A percentile compares a stretch with the other conserved stretches of the same genome.
phyloP scores from a whole-genome alignment of 2,888 invertebrate species.

The Copidosoma aretas region DNA sequence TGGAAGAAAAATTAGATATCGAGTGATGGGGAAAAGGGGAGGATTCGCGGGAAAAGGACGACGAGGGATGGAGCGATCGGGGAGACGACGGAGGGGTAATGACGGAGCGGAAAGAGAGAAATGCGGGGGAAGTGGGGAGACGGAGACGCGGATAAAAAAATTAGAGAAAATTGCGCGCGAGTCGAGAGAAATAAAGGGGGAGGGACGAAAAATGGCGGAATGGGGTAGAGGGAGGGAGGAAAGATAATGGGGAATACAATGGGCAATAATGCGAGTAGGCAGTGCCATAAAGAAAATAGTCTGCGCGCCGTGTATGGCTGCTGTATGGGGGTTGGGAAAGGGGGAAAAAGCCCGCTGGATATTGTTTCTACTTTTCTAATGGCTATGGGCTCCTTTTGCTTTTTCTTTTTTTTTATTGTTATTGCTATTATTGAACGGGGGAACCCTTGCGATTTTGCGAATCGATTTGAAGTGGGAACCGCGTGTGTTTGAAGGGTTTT shows the following conservation, averaged over 20 bases:
- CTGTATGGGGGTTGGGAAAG: neutral
- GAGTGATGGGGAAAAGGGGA: constrained; percentile 31
- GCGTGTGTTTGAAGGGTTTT: too few species aligned
- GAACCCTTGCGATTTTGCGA: too few species aligned
- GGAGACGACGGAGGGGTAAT: constrained; percentile 13
- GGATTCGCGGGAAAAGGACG: constrained; percentile 21
- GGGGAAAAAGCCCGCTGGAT: neutral
- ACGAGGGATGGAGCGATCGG: constrained; percentile 15
- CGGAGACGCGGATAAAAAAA: constrained; percentile 3
- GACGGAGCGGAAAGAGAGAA: constrained; percentile 19
- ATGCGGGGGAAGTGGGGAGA: constrained; percentile 1
- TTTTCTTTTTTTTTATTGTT: too few species aligned
- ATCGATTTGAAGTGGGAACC: too few species aligned
- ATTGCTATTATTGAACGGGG: too few species aligned
- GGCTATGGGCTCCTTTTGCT: too few species aligned
- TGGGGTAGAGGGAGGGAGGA: constrained; percentile 5
- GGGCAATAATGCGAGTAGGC: neutral
- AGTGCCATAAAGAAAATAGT: neutral
- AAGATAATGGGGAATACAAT: constrained; percentile 9
- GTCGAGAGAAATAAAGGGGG: constrained; percentile 12
- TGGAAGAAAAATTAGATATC: constrained; percentile 31
- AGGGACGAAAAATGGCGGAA: constrained; percentile 7
- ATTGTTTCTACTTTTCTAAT: too few species aligned
- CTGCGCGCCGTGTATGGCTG: constrained; percentile 1
- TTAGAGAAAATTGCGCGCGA: neutral